phyloP scores from a whole-genome alignment of 2,888 invertebrate genomes.

The Rhagonycha fulva region DNA sequence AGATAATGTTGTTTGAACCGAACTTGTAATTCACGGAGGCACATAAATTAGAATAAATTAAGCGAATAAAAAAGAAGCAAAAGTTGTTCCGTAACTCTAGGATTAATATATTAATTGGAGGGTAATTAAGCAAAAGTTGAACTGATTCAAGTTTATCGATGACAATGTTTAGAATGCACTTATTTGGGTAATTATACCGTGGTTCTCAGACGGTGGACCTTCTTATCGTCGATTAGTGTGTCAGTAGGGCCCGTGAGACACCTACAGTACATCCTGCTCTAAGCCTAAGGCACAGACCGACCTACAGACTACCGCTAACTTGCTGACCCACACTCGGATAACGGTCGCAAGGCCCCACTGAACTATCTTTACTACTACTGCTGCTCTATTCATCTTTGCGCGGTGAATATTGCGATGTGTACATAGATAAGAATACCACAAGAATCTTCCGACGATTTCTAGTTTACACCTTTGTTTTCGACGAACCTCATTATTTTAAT shows the following conservation, averaged over 20 bases:
- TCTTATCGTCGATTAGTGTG: slow-evolving; percentile 28
- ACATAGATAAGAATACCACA: not conserved
- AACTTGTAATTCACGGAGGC: not conserved
- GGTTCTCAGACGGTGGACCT: not conserved
- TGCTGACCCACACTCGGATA: slow-evolving; percentile 38
- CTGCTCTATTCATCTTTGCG: slow-evolving; percentile 4
- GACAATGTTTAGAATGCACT: slow-evolving; percentile 1
- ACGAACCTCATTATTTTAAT: not conserved
- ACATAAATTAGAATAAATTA: slow-evolving; percentile 1
- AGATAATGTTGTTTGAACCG: not conserved
- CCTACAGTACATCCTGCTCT: slow-evolving; percentile 31
- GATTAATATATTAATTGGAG: not conserved
- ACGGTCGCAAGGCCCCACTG: slow-evolving; percentile 30
- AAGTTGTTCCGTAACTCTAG: not conserved
- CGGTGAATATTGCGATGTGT: not conserved
- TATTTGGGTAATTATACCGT: not conserved
- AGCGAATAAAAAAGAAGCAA: not conserved
- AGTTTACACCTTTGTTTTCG: slow-evolving; percentile 4
- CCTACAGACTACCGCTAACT: slow-evolving; percentile 40
- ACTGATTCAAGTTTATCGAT: not conserved
- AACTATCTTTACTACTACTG: slow-evolving; percentile 10
- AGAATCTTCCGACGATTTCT: not conserved
- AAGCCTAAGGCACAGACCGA: slow-evolving; percentile 35
- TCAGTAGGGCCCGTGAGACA: slow-evolving; percentile 31
- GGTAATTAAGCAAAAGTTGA: not conserved